Base-by-base conservation (phyloP, 2,888 invertebrate species). In the Perizoma flavofasciatum region DNA sequence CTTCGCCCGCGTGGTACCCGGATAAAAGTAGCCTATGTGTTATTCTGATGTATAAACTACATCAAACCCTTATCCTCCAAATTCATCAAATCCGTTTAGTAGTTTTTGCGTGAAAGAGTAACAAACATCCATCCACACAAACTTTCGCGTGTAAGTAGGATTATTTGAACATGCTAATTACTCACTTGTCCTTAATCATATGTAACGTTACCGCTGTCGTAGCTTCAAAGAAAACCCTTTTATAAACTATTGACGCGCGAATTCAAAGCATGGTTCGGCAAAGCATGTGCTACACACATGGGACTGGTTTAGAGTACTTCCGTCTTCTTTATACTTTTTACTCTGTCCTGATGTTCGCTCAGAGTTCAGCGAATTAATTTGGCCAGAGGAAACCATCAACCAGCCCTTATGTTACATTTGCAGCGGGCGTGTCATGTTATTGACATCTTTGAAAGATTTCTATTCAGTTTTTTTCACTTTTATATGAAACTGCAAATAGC, bases 331-430 rank as follows among this genome's bases (percentile, higher is more conserved):
- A 70, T 74, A 77, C 77, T 82, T 82, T 82, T 83, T 79, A 74
- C 75, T 67, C 64, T 59, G 73, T 70, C 69, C 72, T 74, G 68
- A 65, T 66, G 72, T 68, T 69, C 75, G 75, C 68, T 63, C 70
- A 64, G 78, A 81, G 74, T 88, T 88, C 88, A 86, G 73, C 78
- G 88, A 89, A 88, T 86, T 84, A 79, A 83, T 88, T 87, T 82
- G 79, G 75, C 72, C 71, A 77, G 76, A 63, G 61, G 61, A 43
- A 55, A 53, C 56, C 59, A 48, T 48, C 56, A 56, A 60, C 22
- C 45, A 55, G n/a, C 43, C 61, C 53, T 59, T 50, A 56, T 59
- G 56, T 63, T 35, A 55, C 50, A 48, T 54, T 56, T 55, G 55
- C 55, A 55, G 45, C 55, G 45, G 51, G 48, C 58, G 62, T 62